A percentile compares a stretch with the other conserved stretches of the same genome.
phyloP scores from a whole-genome alignment of 2,113 vertebrate species.

The Ramphastos sulfuratus region DNA sequence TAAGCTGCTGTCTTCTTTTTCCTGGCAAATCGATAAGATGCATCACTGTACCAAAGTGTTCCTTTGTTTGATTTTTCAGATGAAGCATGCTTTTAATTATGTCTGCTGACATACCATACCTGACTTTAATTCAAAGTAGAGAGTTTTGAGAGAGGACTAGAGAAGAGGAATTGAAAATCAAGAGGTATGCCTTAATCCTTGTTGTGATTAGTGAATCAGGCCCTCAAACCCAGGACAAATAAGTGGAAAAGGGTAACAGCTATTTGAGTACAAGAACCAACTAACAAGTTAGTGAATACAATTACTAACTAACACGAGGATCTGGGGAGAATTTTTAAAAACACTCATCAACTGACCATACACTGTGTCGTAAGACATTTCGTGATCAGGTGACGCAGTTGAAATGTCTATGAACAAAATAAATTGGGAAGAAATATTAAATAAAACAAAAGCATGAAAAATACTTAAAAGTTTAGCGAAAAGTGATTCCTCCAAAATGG shows the following conservation, averaged over 20 bases:
- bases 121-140: neutral
- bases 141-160: neutral
- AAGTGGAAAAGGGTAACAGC: slow-evolving; percentile 9
- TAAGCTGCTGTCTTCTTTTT: neutral
- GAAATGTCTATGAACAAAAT: slow-evolving; percentile 89
- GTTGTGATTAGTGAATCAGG: slow-evolving; percentile 78
- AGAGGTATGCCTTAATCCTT: neutral
- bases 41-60: neutral
- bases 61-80: neutral
- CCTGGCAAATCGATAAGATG: neutral
- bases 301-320: slow-evolving; percentile 61
- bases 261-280: slow-evolving; percentile 46
- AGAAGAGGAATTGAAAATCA: neutral
- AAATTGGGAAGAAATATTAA: slow-evolving; percentile 73
- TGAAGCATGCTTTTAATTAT: neutral
- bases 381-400: slow-evolving; percentile 87
- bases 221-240: slow-evolving; percentile 47
- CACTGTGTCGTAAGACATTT: slow-evolving; percentile 83
- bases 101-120: neutral
- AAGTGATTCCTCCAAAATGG: slow-evolving; percentile 52
- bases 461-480: slow-evolving; percentile 52
- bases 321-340: slow-evolving; percentile 51
- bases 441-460: slow-evolving; percentile 60
- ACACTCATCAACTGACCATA: slow-evolving; percentile 80
- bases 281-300: no score